Evolutionary conservation across 2,888 invertebrate genomes (phyloP).

Genomic region (Plagiodera versicolora): DNA sequence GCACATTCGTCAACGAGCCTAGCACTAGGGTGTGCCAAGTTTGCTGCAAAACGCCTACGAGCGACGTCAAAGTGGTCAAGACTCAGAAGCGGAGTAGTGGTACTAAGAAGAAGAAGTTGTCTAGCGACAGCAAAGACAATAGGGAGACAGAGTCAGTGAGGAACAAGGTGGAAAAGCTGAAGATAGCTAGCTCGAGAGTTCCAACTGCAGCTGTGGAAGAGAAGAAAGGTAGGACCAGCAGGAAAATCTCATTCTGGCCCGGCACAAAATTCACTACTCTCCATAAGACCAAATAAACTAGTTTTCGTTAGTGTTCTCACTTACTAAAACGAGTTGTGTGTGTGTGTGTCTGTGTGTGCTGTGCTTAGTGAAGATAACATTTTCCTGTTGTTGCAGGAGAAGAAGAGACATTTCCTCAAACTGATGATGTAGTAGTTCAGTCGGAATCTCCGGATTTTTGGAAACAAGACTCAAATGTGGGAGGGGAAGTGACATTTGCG

Average conservation of each 20-base stretch:
- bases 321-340: slow-evolving; percentile 32
- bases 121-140: slow-evolving; percentile 51
- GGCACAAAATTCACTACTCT: slow-evolving; percentile 63
- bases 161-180: slow-evolving; percentile 48
- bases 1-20: slow-evolving; percentile 83
- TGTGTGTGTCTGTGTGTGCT: slow-evolving; percentile 32
- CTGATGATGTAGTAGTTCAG: neutral
- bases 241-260: slow-evolving; percentile 75
- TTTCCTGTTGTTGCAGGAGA: slow-evolving; percentile 49
- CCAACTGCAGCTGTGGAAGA: slow-evolving; percentile 11
- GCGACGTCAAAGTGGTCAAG: slow-evolving; percentile 36
- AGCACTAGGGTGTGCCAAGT: slow-evolving; percentile 79
- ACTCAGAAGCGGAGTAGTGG: slow-evolving; percentile 21
- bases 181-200: slow-evolving; percentile 33
- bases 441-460: neutral
- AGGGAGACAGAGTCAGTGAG: slow-evolving; percentile 54
- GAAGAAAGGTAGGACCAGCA: slow-evolving; percentile 69
- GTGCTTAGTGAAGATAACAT: slow-evolving; percentile 21
- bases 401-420: slow-evolving; percentile 33
- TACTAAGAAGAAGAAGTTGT: slow-evolving; percentile 35
- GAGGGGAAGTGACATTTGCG: slow-evolving; percentile 25
- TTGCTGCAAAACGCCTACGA: slow-evolving; percentile 80
- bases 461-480: slow-evolving; percentile 20
- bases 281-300: slow-evolving; percentile 38
- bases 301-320: slow-evolving; percentile 31